Conservation (phyloP, 2,113 vertebrate genomes). For the Podarcis cretensis region DNA sequence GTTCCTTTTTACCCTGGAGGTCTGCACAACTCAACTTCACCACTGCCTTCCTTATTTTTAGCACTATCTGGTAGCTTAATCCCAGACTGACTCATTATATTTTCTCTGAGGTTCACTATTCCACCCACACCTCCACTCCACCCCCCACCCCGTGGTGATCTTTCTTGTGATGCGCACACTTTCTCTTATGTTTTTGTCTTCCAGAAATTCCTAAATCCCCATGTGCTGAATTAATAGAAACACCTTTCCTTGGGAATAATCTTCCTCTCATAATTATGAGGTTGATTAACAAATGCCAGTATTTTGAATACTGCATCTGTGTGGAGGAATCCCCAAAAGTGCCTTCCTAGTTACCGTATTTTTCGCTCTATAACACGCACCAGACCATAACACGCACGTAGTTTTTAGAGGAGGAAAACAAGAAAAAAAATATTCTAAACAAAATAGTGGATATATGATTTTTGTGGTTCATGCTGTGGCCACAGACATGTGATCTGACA, state of each 20-base stretch:
- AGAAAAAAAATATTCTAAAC: too few relatives aligned
- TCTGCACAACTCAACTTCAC: constrained; percentile 32
- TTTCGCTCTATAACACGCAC: too few relatives aligned
- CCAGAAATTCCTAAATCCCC: constrained; percentile 55
- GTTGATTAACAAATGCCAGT: constrained; percentile 67
- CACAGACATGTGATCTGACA: too few relatives aligned
- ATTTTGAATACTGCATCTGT: constrained; percentile 59
- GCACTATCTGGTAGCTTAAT: constrained; percentile 54
- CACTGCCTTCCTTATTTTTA: constrained; percentile 47
- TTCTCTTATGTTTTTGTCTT: constrained; percentile 55
- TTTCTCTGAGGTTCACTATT: constrained; percentile 50
- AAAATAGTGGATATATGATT: too few relatives aligned
- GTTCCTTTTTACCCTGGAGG: constrained; percentile 55
- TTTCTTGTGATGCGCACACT: constrained; percentile 53
- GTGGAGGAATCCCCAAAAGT: constrained; percentile 53
- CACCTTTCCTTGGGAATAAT: constrained; percentile 63
- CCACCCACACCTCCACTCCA: not conserved
- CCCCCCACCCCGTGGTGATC: constrained; percentile 41
- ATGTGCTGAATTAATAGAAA: constrained; percentile 62
- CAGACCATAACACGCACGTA: too few relatives aligned
- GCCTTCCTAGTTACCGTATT: constrained; percentile 42
- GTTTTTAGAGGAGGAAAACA: too few relatives aligned
- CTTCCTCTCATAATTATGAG: constrained; percentile 61
- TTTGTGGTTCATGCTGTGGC: too few relatives aligned
- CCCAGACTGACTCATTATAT: constrained; percentile 67